Conservation (phyloP, 2,113 vertebrate species). For the Rhinopomastus cyanomelas region DNA sequence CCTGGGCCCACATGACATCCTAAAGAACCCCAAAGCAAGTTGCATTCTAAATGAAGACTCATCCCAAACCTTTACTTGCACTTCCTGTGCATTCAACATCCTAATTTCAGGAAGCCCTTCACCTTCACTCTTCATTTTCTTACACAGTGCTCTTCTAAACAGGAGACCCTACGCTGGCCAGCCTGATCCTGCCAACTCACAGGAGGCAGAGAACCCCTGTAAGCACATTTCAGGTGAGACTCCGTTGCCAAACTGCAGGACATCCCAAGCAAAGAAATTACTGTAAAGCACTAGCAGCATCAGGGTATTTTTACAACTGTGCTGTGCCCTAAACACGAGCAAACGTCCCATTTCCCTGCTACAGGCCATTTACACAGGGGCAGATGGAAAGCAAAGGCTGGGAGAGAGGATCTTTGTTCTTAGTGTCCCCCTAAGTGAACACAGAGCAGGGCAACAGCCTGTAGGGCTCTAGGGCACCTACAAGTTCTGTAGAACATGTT, state of each 20-base stretch:
- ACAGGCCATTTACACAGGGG: not conserved
- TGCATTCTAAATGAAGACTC: not conserved
- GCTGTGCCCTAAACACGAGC: not conserved
- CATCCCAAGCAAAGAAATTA: not conserved
- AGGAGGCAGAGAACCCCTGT: not conserved
- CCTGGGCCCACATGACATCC: not conserved
- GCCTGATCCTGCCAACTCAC: not conserved
- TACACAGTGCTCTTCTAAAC: not conserved
- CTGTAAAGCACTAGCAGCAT: not conserved
- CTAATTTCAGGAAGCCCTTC: not conserved
- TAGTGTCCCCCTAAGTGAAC: not conserved
- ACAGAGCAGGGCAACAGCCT: not conserved
- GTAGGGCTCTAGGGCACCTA: not conserved
- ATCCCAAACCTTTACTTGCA: not conserved
- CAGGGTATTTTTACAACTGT: not conserved
- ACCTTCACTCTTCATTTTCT: not conserved
- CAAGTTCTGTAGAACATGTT: not conserved
- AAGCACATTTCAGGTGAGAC: not conserved
- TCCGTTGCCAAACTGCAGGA: not conserved
- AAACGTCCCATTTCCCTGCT: not conserved
- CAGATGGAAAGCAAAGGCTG: not conserved
- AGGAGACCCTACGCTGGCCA: not conserved
- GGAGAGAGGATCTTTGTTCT: not conserved
- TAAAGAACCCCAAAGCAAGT: not conserved
- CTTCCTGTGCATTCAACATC: not conserved